Evolutionary conservation across 53 echinoderm and acorn worm species (phyloP).

Genomic region (Hippasteria phrygiana): DNA sequence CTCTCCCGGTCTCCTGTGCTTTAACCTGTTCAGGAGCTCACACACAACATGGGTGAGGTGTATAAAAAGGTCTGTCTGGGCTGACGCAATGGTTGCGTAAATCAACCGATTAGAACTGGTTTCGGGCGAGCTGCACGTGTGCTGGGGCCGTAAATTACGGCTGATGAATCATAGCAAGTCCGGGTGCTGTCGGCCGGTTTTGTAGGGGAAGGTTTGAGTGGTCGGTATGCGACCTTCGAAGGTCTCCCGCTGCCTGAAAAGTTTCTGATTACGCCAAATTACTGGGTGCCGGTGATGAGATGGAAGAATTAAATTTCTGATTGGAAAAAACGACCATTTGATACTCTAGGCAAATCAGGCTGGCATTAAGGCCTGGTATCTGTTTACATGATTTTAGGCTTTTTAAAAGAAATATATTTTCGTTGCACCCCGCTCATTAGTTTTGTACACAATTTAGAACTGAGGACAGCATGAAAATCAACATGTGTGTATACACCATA

Average conservation of each 20-base stretch:
- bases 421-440: too few relatives aligned
- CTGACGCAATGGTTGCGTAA: constrained; percentile 16
- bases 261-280: constrained; percentile 16
- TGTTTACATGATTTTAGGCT: too few relatives aligned
- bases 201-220: constrained; percentile 19
- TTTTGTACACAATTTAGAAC: too few relatives aligned
- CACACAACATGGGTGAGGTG: neutral
- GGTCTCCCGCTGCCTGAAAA: neutral
- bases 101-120: constrained; percentile 57
- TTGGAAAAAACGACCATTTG: constrained; percentile 55
- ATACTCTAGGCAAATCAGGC: constrained; percentile 25
- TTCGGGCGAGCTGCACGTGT: constrained; percentile 57
- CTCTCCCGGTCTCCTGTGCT: neutral
- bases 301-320: constrained; percentile 65
- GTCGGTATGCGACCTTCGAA: constrained; percentile 48
- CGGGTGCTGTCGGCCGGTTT: neutral
- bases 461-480: too few relatives aligned
- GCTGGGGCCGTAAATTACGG: constrained; percentile 35
- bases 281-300: constrained; percentile 18
- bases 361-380: neutral
- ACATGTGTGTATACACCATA: too few relatives aligned
- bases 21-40: neutral
- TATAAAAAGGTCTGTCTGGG: constrained; percentile 12
- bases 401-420: neutral
- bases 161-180: constrained; percentile 25